Evolutionary conservation across 2,888 invertebrate genomes (phyloP), one percentile per base, ranked within the genome.

Genomic region (Odontomyia ornata): DNA sequence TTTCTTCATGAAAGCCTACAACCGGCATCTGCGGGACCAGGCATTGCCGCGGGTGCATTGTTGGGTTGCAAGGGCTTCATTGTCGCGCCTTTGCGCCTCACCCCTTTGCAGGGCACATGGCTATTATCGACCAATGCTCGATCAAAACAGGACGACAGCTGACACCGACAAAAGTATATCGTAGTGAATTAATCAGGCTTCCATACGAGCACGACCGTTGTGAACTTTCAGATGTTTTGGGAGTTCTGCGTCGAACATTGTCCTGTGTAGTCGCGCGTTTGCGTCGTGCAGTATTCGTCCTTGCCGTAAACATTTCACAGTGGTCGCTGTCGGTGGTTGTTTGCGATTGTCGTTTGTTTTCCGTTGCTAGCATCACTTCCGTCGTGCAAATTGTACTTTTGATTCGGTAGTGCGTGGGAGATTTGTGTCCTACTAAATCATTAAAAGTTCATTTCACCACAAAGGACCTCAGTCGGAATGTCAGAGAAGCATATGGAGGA

Each of bases 401-500:
- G 13, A 18, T 18, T 4, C 3, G 15, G 4, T 4, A 52, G 5
- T 15, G 3, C 15, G 36, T 9, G 52, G 7, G 13, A 3, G n/a
- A 13, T 9, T 15, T 52, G 52, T 18, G 13, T 4, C 5, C 15
- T 4, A 13, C 7, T 15, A 18, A 18, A 4, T 18, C n/a, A 15
- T 4, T 52, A 4, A 18, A 52, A 3, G 4, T 13, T 15, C 15
- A 18, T 15, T 18, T 52, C 5, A 18, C 52, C 3, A 2, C 62
- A 62, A 23, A 18, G 18, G n/a, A 52, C 52, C 43, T 18, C 25
- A 4, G 21, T 25, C 60, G 25, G 5, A 13, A 73, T 73, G 73
- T 73, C 73, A 9, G 73, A 73, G 15, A 57, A 30, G 25, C 76
- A 56, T 18, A 65, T 64, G 56, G 76, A 76, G 36, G 78, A 79